A percentile compares a stretch with the other conserved stretches of the same genome.
Conservation (phyloP, 2,797 vertebrate genomes). For the Silurus aristotelis region DNA sequence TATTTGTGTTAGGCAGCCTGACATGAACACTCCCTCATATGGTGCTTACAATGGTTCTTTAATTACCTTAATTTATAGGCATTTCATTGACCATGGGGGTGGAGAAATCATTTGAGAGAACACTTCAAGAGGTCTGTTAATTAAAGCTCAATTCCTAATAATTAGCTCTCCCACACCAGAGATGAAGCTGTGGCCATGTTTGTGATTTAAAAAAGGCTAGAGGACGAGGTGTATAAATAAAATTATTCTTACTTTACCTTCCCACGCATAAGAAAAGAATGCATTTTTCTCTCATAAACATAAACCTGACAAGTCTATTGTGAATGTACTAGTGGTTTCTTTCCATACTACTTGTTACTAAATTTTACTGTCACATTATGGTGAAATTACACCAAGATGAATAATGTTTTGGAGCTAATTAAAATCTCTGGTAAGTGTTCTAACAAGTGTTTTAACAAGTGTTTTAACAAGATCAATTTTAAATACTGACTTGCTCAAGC, state of each 20-base stretch:
- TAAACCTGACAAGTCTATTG: not conserved
- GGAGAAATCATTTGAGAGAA: slow-evolving; percentile 12
- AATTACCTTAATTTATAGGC: slow-evolving; percentile 39
- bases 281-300: not conserved
- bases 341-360: slow-evolving; percentile 1
- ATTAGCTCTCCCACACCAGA: slow-evolving; percentile 32
- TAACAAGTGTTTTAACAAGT: not conserved
- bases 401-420: not conserved
- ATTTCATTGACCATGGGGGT: slow-evolving; percentile 29
- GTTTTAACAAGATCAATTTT: not conserved
- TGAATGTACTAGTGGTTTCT: not conserved
- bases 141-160: slow-evolving; percentile 35
- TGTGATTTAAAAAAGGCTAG: not conserved
- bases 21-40: slow-evolving; percentile 12
- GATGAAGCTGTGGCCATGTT: not conserved
- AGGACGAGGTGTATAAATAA: not conserved
- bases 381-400: not conserved
- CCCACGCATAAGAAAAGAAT: not conserved
- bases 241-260: not conserved
- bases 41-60: slow-evolving; percentile 21
- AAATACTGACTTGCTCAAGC: not conserved
- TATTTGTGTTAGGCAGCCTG: not conserved
- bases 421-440: not conserved
- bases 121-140: slow-evolving; percentile 33
- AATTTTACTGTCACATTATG: not conserved